Base-by-base conservation (phyloP, 2,888 invertebrate genomes). In the Habrosyne pyritoides region DNA sequence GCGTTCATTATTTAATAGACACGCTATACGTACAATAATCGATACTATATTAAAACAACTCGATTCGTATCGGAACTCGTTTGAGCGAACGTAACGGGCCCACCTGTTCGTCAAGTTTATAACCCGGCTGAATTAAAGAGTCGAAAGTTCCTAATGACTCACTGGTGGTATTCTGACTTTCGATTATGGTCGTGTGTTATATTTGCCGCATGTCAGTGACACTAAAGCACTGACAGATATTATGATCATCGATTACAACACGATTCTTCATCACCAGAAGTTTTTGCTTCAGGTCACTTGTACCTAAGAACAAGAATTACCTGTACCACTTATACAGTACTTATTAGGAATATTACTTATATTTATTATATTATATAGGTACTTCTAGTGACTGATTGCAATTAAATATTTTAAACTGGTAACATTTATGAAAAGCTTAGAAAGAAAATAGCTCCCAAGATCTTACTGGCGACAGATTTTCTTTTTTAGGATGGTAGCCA, bases 51-150 rank as follows among this genome's bases (percentile, higher is more conserved):
- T 70, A 69, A 69, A 67, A 62, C 59, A 61, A 71, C 64, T 77
- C 71, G 75, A 77, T 69, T 65, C 63, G 61, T 67, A 71, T 73
- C 53, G 54, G 63, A 81, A 83, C 82, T 69, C 57, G 82, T 83
- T 81, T 73, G 58, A 57, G 61, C 69, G 62, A 22, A 61, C 63
- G 71, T 84, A 85, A 83, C 84, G 85, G 84, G 66, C 69, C 60
- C 69, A 85, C 84, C 84, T 85, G 84, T 77, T 73, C 59, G 33
- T 65, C 67, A 58, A 69, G 63, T 60, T 24, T 59, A 60, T 74
- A 76, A 71, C 66, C 63, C 69, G 67, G 72, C 21, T 53, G 21
- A 70, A 66, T 68, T 60, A 12, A 36, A 52, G 53, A 60, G 53
- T 21, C 24, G 24, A 30, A 12, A 1, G 33, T 18, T 22, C 24